phyloP scores from a whole-genome alignment of 2,113 vertebrate species.

The Channa maculata region DNA sequence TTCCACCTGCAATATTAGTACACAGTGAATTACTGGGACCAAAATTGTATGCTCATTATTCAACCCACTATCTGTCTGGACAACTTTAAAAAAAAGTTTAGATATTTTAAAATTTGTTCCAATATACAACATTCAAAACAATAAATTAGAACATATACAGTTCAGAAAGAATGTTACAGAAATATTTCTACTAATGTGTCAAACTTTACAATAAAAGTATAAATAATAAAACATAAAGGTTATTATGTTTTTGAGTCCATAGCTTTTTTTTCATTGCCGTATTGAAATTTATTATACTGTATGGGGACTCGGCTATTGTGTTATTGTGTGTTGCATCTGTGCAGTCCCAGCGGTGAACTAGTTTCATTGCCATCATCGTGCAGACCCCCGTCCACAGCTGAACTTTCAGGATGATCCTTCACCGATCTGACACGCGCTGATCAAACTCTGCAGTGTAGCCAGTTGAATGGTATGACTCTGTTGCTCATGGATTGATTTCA shows the following conservation, averaged over 20 bases:
- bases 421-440: constrained; percentile 32
- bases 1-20: neutral
- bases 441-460: constrained; percentile 11
- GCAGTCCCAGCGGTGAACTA: neutral
- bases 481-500: constrained; percentile 38
- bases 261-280: neutral
- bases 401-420: constrained; percentile 19
- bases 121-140: constrained; percentile 32
- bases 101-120: too few relatives aligned
- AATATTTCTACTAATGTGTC: too few relatives aligned
- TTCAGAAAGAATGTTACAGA: too few relatives aligned
- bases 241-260: neutral
- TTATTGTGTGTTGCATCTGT: constrained; percentile 2
- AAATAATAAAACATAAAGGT: constrained; percentile 25
- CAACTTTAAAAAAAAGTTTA: too few relatives aligned
- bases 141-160: too few relatives aligned
- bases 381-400: constrained; percentile 25
- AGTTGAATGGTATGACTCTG: constrained; percentile 31
- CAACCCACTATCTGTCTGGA: too few relatives aligned
- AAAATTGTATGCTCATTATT: too few relatives aligned
- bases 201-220: constrained; percentile 23
- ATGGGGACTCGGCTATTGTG: neutral
- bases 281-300: neutral
- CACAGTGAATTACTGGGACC: too few relatives aligned
- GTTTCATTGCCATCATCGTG: constrained; percentile 3